Conservation (phyloP, 1,140 invertebrate species). For the Sogatella furcifera region DNA sequence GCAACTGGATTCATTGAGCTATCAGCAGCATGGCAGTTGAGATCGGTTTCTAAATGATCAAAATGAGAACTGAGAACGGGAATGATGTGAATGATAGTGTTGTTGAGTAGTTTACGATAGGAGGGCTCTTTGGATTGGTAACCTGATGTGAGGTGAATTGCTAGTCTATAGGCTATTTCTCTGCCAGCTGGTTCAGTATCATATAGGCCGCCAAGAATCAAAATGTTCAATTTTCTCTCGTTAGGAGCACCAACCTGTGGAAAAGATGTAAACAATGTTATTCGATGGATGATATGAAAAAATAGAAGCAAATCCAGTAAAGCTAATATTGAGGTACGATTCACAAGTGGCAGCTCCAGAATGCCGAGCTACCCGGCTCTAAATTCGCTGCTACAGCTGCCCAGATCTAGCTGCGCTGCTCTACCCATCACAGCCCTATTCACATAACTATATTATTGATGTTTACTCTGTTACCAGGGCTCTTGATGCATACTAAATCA, state of each 20-base stretch:
- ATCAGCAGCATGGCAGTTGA: conserved; percentile 13
- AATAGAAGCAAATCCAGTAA: no score
- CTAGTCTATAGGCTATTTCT: conserved; percentile 71
- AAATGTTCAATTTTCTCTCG: conserved; percentile 69
- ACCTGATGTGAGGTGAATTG: conserved; percentile 65
- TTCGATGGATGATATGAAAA: no score
- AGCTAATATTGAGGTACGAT: no score
- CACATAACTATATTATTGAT: no score
- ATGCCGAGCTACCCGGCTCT: no score
- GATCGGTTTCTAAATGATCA: conserved; percentile 7
- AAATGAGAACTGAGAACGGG: conserved; percentile 34
- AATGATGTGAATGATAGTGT: conserved; percentile 67
- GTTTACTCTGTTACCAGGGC: no score
- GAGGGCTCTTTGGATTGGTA: conserved; percentile 50
- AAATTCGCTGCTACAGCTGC: no score
- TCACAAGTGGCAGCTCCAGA: no score
- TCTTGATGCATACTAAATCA: no score
- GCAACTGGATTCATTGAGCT: conserved; percentile 11
- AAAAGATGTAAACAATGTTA: not conserved
- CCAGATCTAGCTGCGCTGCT: no score
- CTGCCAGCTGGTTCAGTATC: conserved; percentile 72
- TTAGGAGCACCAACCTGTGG: conserved; percentile 40
- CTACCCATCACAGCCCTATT: no score
- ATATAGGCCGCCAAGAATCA: conserved; percentile 72
- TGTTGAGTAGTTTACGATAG: conserved; percentile 51